Evolutionary conservation across 2,797 vertebrate species (phyloP).

Genomic region (Sciurus carolinensis): DNA sequence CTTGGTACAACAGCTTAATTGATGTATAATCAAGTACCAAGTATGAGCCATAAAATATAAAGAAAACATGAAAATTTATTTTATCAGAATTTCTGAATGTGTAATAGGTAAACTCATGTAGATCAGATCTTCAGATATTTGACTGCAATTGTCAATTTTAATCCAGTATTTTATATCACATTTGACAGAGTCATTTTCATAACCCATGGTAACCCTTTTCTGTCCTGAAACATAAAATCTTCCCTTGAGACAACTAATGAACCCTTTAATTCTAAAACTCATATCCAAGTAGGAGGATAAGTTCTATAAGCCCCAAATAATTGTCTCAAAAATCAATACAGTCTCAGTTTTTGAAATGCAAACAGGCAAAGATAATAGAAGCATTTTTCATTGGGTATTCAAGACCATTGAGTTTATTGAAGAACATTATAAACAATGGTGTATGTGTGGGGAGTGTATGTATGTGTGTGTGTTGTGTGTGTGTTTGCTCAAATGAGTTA

Average conservation of each 20-base stretch:
- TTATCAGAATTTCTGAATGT: constrained; percentile 53
- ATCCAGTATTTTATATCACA: constrained; percentile 44
- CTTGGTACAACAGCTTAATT: constrained; percentile 49
- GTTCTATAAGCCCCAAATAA: constrained; percentile 70
- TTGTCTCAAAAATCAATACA: constrained; percentile 75
- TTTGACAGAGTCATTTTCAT: constrained; percentile 68
- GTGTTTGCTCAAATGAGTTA: constrained; percentile 86
- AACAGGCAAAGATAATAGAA: constrained; percentile 87
- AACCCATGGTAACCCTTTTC: constrained; percentile 53
- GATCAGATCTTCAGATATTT: constrained; percentile 36
- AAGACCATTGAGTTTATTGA: constrained; percentile 83
- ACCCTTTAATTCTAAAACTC: constrained; percentile 73
- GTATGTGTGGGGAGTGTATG: not conserved
- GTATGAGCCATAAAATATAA: constrained; percentile 33
- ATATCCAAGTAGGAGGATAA: constrained; percentile 60
- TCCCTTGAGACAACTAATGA: constrained; percentile 61
- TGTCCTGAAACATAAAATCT: constrained; percentile 55
- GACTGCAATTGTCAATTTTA: constrained; percentile 65
- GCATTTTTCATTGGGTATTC: constrained; percentile 84
- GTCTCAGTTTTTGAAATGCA: constrained; percentile 80
- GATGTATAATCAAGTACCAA: constrained; percentile 27
- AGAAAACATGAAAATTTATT: constrained; percentile 53
- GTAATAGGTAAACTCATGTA: constrained; percentile 47
- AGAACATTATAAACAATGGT: constrained; percentile 34
- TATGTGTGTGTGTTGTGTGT: constrained; percentile 46